Conservation (phyloP, 2,113 vertebrate species). For the Cariama cristata region DNA sequence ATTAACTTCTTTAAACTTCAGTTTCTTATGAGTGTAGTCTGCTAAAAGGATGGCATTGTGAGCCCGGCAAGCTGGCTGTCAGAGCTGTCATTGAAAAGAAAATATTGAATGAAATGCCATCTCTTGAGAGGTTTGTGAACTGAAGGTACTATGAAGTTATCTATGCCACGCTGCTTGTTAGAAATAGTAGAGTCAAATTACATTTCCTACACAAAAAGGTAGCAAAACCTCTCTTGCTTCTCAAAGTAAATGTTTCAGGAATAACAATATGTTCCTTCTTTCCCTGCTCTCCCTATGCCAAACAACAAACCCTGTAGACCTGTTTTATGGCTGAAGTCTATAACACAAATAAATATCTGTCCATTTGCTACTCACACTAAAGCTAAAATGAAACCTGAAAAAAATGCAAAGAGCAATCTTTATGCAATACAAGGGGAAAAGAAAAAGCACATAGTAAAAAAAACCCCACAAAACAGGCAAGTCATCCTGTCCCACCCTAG, state of each 20-base stretch:
- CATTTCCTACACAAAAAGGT: neutral
- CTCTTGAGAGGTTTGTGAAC: neutral
- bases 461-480: neutral
- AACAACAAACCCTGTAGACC: neutral
- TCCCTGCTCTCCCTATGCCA: neutral
- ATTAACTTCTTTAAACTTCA: neutral
- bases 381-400: neutral
- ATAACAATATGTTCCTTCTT: neutral
- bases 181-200: neutral
- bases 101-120: neutral
- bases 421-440: neutral
- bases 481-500: neutral
- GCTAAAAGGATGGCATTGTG: neutral
- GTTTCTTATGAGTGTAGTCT: neutral
- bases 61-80: neutral
- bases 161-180: neutral
- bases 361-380: neutral
- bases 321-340: neutral
- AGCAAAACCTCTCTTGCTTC: neutral
- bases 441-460: neutral
- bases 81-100: neutral
- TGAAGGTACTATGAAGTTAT: neutral
- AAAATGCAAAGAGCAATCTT: neutral
- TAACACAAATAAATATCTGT: neutral
- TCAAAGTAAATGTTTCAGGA: neutral